A percentile compares a stretch with the other conserved stretches of the same genome.
Evolutionary conservation across 2,888 invertebrate genomes (phyloP).

Genomic region (Dichetophora obliterata): DNA sequence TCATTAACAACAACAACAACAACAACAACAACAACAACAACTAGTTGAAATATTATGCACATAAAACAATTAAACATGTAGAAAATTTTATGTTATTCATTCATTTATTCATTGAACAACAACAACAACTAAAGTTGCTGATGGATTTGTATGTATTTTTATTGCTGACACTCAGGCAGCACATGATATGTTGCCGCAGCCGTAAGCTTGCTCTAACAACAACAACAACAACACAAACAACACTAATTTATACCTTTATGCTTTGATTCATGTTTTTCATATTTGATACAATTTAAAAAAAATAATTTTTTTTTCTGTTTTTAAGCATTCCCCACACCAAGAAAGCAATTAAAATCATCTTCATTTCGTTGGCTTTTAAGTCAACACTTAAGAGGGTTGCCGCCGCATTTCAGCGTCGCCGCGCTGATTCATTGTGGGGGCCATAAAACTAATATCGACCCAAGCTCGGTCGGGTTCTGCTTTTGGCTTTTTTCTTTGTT

Average conservation of each 20-base stretch:
- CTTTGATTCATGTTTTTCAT: not conserved
- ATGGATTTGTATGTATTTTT: constrained; percentile 26
- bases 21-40: constrained; percentile 22
- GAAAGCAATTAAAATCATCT: constrained; percentile 33
- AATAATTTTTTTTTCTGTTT: not conserved
- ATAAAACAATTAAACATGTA: constrained; percentile 33
- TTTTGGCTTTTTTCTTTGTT: not conserved
- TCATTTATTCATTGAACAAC: constrained; percentile 6
- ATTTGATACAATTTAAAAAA: constrained; percentile 3
- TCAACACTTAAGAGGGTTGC: constrained; percentile 14
- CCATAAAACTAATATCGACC: constrained; percentile 28
- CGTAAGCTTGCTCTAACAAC: not conserved
- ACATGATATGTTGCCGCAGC: not conserved
- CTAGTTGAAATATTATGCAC: constrained; percentile 7
- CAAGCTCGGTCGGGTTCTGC: constrained; percentile 29
- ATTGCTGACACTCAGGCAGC: not conserved
- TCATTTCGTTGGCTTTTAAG: not conserved
- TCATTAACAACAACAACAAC: constrained; percentile 18
- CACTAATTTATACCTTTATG: not conserved
- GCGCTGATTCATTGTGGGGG: not conserved
- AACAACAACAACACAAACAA: not conserved
- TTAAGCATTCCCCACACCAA: constrained; percentile 8
- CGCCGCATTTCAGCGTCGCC: not conserved
- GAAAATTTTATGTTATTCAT: constrained; percentile 36
- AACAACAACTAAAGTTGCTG: constrained; percentile 7